A percentile compares a stretch with the other conserved stretches of the same genome.
phyloP scores from a whole-genome alignment of 2,113 vertebrate species.

The Colossoma macropomum region DNA sequence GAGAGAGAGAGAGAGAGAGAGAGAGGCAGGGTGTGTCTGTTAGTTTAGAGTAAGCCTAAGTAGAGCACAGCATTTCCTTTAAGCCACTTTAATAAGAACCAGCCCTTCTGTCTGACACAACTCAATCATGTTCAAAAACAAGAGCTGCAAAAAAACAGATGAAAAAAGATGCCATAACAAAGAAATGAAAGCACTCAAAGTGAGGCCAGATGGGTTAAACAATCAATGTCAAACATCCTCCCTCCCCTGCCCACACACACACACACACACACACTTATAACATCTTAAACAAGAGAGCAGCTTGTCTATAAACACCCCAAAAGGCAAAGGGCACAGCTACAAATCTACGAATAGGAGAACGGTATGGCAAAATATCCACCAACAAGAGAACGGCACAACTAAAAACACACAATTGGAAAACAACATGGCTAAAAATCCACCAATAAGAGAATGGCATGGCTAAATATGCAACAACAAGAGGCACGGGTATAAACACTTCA shows the following conservation, averaged over 20 bases:
- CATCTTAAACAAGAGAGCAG: too few species aligned
- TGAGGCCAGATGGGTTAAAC: conserved; percentile 1
- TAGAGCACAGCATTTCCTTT: background rate
- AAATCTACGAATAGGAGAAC: too few species aligned
- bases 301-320: too few species aligned
- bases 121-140: conserved; percentile 31
- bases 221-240: background rate
- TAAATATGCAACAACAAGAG: too few species aligned
- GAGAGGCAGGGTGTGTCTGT: background rate
- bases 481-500: too few species aligned
- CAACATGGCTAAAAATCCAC: too few species aligned
- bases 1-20: background rate
- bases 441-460: too few species aligned
- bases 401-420: too few species aligned
- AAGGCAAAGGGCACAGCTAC: too few species aligned
- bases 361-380: too few species aligned
- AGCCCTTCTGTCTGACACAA: conserved; percentile 22
- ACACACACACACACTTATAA: background rate
- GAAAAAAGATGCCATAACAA: background rate
- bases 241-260: background rate
- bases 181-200: background rate
- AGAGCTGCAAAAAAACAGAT: background rate
- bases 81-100: conserved; percentile 25
- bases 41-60: conserved; percentile 6
- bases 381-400: too few species aligned